Evolutionary conservation across 2,888 invertebrate genomes (phyloP).

Genomic region (Aphodius granarius): DNA sequence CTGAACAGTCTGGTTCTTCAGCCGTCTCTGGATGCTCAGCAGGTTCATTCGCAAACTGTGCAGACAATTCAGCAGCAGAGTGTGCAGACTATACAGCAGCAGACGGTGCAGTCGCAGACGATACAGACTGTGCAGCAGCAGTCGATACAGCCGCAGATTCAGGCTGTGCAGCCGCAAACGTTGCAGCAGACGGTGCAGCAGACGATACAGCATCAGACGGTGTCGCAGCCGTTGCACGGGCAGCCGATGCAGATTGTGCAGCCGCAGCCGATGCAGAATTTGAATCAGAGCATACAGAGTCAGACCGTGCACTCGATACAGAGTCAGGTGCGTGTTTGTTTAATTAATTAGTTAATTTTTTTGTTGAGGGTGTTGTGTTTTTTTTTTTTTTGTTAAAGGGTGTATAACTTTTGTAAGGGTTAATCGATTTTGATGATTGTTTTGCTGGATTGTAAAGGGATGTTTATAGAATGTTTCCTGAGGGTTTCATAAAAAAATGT

Average conservation of each 20-base stretch:
- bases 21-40: constrained; percentile 50
- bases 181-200: constrained; percentile 47
- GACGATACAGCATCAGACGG: constrained; percentile 49
- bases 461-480: no score
- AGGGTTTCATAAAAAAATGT: no score
- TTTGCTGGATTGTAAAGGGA: no score
- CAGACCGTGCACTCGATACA: constrained; percentile 31
- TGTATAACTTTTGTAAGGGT: no score
- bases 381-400: no score
- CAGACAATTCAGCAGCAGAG: constrained; percentile 54
- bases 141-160: constrained; percentile 43
- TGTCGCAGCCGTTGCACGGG: constrained; percentile 44
- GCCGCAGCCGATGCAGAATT: constrained; percentile 47
- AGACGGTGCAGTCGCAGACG: constrained; percentile 53
- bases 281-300: constrained; percentile 35
- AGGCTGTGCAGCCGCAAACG: constrained; percentile 40
- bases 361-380: no score
- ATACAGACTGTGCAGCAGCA: constrained; percentile 52
- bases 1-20: constrained; percentile 51
- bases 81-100: constrained; percentile 53
- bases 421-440: background rate
- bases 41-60: constrained; percentile 52
- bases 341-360: background rate
- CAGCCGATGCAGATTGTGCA: constrained; percentile 51
- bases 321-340: constrained; percentile 27